Conservation (phyloP, 2,888 invertebrate genomes). For the Nemotelus pantherinus region DNA sequence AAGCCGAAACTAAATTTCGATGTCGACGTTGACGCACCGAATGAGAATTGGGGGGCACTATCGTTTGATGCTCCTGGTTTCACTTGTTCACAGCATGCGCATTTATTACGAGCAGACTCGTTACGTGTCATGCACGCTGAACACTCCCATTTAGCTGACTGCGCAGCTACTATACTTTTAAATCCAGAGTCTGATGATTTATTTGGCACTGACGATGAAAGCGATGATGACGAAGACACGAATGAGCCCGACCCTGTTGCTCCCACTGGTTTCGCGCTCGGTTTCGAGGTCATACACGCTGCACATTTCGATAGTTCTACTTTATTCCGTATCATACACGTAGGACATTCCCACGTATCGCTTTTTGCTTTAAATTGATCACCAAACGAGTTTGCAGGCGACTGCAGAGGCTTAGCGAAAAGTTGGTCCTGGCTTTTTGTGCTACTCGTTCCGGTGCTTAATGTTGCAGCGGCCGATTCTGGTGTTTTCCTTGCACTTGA, state of each 20-base stretch:
- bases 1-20: constrained; percentile 62
- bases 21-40: constrained; percentile 55
- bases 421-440: too few relatives aligned
- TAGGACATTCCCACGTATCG: constrained; percentile 70
- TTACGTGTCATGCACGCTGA: constrained; percentile 71
- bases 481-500: constrained; percentile 60
- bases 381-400: constrained; percentile 58
- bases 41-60: constrained; percentile 56
- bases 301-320: constrained; percentile 65
- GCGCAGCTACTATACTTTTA: constrained; percentile 59
- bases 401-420: background rate
- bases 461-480: background rate
- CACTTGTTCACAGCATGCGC: constrained; percentile 70
- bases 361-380: constrained; percentile 67
- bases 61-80: constrained; percentile 64
- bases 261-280: constrained; percentile 54
- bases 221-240: constrained; percentile 26
- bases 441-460: background rate
- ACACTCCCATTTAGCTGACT: constrained; percentile 70
- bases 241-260: constrained; percentile 37
- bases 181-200: constrained; percentile 59
- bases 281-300: constrained; percentile 67
- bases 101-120: constrained; percentile 64
- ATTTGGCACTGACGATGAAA: constrained; percentile 46
- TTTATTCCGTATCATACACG: constrained; percentile 69